Conservation (phyloP, 2,113 vertebrate species). For the Dasyornis broadbenti region DNA sequence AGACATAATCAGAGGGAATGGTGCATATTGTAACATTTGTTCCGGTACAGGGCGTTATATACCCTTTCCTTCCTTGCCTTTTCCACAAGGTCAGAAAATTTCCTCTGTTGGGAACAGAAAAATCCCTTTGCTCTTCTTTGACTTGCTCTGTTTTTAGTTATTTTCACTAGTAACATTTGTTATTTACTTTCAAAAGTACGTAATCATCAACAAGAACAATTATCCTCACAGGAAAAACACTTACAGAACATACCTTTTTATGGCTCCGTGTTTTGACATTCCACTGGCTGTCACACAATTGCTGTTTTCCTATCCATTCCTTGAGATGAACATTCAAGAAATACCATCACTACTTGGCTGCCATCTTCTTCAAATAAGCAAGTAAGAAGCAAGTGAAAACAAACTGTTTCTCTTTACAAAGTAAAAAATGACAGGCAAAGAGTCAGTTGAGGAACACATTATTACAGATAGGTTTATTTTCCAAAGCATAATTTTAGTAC, state of each 20-base stretch:
- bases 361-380: not conserved
- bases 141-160: not conserved
- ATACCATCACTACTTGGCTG: not conserved
- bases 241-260: not conserved
- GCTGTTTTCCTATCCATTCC: not conserved
- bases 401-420: not conserved
- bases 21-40: not conserved
- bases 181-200: constrained; percentile 3
- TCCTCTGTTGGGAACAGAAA: not conserved
- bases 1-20: not conserved
- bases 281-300: not conserved
- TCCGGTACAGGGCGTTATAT: not conserved
- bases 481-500: not conserved
- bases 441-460: not conserved
- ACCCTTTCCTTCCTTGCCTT: not conserved
- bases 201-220: not conserved
- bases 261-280: not conserved
- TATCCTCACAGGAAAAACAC: not conserved
- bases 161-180: not conserved
- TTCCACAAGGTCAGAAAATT: not conserved
- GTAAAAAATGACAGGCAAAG: not conserved
- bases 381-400: not conserved
- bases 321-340: not conserved
- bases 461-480: not conserved
- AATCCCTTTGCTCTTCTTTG: not conserved